Base-by-base conservation (phyloP, 2,797 vertebrate genomes). In the Myotis daubentonii region DNA sequence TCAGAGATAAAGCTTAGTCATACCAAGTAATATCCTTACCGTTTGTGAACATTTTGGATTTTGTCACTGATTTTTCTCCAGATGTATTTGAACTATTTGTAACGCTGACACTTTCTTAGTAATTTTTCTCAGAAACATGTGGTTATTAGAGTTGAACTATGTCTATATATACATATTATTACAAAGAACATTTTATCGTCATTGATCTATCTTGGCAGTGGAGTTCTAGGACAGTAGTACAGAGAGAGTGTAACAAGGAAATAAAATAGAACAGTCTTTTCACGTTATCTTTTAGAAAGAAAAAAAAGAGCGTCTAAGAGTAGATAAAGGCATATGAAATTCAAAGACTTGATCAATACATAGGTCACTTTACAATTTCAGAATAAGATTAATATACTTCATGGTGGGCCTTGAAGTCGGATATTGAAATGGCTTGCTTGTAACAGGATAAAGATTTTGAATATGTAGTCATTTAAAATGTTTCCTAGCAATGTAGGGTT, bases 1-100 rank as follows among this genome's bases (percentile, higher is more conserved):
- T 94, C 36, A 93, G 84, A 95, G 82, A 91, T 74, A 51, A 96
- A 88, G 41, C 85, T 96, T 95, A 94, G 83, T 93, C 51, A 92
- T 82, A 66, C 81, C 36, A n/a, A 96, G 51, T 89, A 95, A 95
- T 96, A 87, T 70, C 70, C 87, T 94, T 91, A 94, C 70, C 22
- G 86, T 96, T 93, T 96, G 55, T 95, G 87, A 95, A 41, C 30
- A 41, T 87, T 84, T 96, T 94, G 70, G 23, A 68, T 95, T 95
- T 95, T 95, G 76, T 86, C 36, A 57, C 84, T 92, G 44, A 89
- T 93, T 96, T 95, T 94, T 80, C 70, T 87, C n/a, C 41, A 92
- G 41, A 87, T 91, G 28, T 72, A 20, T 96, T 95, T 95, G 36
- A 91, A 89, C 53, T 94, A 3, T 95, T 93, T 82, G 78, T 96